Percentiles rank a stretch among this genome's conserved stretches.
These are phyloP conservation scores for Andrena praecox DNA, from an alignment of 2,888 invertebrate genomes.

Conservation along the genomic window DNA sequence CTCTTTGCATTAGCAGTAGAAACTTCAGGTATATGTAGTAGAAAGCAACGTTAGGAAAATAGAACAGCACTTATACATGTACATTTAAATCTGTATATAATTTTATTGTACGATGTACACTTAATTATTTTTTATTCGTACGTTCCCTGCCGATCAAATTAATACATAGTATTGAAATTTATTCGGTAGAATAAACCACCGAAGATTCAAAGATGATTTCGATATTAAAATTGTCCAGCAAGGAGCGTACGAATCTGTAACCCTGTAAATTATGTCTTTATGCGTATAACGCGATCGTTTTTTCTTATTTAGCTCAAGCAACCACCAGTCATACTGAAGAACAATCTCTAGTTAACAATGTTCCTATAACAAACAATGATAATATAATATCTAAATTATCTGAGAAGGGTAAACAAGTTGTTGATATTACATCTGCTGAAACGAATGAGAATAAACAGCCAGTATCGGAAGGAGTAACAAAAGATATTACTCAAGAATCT, in stretches of 20 bases:
- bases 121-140: slow-evolving; percentile 12
- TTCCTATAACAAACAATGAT: slow-evolving; percentile 46
- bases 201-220: not conserved
- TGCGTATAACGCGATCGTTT: slow-evolving; percentile 32
- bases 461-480: slow-evolving; percentile 18
- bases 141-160: slow-evolving; percentile 1
- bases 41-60: slow-evolving; percentile 15
- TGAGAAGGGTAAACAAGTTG: slow-evolving; percentile 33
- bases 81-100: slow-evolving; percentile 12
- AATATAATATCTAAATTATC: slow-evolving; percentile 37
- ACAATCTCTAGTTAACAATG: slow-evolving; percentile 62
- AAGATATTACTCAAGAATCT: slow-evolving; percentile 24
- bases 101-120: not conserved
- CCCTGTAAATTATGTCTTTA: not conserved
- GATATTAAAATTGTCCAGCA: not conserved
- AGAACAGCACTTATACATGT: slow-evolving; percentile 12
- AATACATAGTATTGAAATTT: slow-evolving; percentile 10
- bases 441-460: slow-evolving; percentile 18
- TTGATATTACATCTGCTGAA: slow-evolving; percentile 14
- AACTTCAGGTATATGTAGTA: slow-evolving; percentile 13
- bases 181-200: not conserved
- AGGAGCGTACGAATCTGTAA: slow-evolving; percentile 11
- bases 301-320: slow-evolving; percentile 57
- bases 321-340: slow-evolving; percentile 50
- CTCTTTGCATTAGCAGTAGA: slow-evolving; percentile 14